Evolutionary conservation across 2,888 invertebrate species (phyloP).

Genomic region (Erebia epiphron): DNA sequence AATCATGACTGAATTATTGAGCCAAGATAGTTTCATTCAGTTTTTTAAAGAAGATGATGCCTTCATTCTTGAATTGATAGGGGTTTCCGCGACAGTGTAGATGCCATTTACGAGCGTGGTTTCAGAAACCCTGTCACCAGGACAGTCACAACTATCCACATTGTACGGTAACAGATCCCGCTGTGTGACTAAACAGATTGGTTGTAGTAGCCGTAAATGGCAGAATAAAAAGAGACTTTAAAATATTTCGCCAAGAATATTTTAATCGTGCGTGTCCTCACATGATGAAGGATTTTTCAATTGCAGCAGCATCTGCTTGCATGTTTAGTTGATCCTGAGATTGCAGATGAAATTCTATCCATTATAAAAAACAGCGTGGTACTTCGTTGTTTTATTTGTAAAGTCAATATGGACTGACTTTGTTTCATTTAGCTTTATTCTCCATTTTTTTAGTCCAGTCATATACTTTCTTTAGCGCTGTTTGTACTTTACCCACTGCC

Average conservation of each 20-base stretch:
- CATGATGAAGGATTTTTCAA: not conserved
- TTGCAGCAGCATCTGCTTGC: not conserved
- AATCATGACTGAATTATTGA: not conserved
- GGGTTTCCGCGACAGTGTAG: not conserved
- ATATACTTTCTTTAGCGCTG: no score
- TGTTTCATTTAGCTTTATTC: no score
- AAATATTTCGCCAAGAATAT: not conserved
- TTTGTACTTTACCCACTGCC: no score
- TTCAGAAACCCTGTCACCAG: not conserved
- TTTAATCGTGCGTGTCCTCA: slow-evolving; percentile 1
- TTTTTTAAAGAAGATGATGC: not conserved
- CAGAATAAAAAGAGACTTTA: not conserved
- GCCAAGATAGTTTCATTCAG: not conserved
- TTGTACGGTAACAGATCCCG: not conserved
- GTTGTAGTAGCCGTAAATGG: not conserved
- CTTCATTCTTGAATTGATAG: not conserved
- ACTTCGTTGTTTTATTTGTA: no score
- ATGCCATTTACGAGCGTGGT: not conserved
- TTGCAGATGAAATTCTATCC: not conserved
- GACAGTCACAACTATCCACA: not conserved
- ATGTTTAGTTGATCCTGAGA: slow-evolving; percentile 3
- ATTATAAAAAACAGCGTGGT: no score
- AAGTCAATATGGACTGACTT: no score
- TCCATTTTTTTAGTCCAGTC: no score
- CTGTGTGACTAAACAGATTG: slow-evolving; percentile 2